Base-by-base conservation (phyloP, 2,797 vertebrate species). In the Hemibagrus guttatus region DNA sequence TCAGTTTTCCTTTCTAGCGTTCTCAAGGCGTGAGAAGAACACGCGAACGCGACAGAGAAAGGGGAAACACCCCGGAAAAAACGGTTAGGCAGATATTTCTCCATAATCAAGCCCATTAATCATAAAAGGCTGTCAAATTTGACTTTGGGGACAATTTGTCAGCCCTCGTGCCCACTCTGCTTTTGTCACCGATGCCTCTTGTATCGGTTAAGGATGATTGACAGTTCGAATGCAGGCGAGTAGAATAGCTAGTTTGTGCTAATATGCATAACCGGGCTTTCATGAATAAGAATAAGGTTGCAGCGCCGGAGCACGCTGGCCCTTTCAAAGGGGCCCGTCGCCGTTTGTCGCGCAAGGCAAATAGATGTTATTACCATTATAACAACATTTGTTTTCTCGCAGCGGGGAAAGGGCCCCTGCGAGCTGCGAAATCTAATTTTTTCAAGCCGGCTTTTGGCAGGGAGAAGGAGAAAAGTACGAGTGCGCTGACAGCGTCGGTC, bases 141-240 rank as follows among this genome's bases (percentile, higher is more conserved):
- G 95, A 95, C 95, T 96, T 95, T 95, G 95, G 96, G 95, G 95
- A 96, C 95, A 96, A 96, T 96, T 96, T 96, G 95, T 95, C 95
- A 95, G 94, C 87, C 91, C 89, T 93, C 93, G 87, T 89, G 92
- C 87, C 93, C 93, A 90, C 92, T 93, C 89, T 26, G 92, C 93
- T 94, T 94, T 92, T 94, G 93, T 95, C 93, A 90, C 89, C 81
- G 85, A 68, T 82, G 93, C 89, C 93, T 93, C 94, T 95, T 95
- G 95, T 96, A 92, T 87, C 80, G 90, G 88, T 91, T 95, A 95
- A 95, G 95, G 94, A 95, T 95, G 96, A 96, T 94, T 96, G 95
- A 95, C 96, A 96, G 91, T 89, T 92, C 93, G 93, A 95, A 94
- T 91, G 94, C 92, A 31, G 91, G 86, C 90, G 89, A 94, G 93